These are phyloP conservation scores for Leptoclinus maculatus DNA, from an alignment of 2,797 vertebrate genomes.

Conservation along the genomic window DNA sequence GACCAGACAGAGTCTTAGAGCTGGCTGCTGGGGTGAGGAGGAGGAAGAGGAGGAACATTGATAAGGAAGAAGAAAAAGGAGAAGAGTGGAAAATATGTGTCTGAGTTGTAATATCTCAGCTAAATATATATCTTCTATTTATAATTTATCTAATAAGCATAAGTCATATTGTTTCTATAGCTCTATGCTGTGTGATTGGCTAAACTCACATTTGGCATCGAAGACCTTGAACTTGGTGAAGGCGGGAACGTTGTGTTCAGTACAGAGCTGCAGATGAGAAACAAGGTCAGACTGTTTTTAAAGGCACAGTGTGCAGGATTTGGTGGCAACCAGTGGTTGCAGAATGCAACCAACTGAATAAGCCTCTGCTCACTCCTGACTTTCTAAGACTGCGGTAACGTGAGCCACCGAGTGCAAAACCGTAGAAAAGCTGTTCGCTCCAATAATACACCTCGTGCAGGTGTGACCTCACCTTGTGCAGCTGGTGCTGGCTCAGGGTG, in stretches of 20 bases:
- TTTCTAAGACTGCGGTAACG: too few species aligned
- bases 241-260: constrained; percentile 90
- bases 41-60: background rate
- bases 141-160: background rate
- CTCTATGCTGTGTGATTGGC: background rate
- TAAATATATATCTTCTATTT: background rate
- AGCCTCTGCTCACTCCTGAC: too few species aligned
- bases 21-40: constrained; percentile 79
- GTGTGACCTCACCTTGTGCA: constrained; percentile 80
- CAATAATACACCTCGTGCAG: background rate
- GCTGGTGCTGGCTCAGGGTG: constrained; percentile 89
- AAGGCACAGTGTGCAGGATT: background rate
- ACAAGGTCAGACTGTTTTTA: background rate
- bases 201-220: constrained; percentile 94
- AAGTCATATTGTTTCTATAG: too few species aligned
- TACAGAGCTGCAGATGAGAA: constrained; percentile 86
- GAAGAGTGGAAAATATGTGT: background rate
- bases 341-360: background rate
- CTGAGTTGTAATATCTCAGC: background rate
- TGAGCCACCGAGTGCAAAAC: too few species aligned
- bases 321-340: too few species aligned
- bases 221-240: constrained; percentile 96
- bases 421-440: too few species aligned
- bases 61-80: background rate
- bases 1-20: constrained; percentile 93